These are phyloP conservation scores for Adelges cooleyi DNA, from an alignment of 1,140 invertebrate genomes.

Conservation along the genomic window DNA sequence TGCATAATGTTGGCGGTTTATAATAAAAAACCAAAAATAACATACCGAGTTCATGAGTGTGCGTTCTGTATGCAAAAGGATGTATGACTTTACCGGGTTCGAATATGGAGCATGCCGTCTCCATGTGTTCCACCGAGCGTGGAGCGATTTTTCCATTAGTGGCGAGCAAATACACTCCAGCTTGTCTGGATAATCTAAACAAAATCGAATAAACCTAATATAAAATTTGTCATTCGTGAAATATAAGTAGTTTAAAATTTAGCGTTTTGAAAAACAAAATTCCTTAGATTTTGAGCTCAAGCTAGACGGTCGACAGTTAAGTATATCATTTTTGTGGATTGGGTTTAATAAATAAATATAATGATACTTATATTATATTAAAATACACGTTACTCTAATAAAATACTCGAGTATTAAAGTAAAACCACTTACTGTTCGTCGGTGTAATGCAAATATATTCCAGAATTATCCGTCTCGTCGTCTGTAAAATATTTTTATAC, in stretches of 20 bases:
- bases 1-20: too few relatives aligned
- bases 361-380: too few relatives aligned
- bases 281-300: too few relatives aligned
- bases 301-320: too few relatives aligned
- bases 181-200: conserved; percentile 57
- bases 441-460: conserved; percentile 67
- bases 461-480: conserved; percentile 66
- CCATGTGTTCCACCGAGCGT: conserved; percentile 65
- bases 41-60: conserved; percentile 79
- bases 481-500: conserved; percentile 49
- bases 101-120: conserved; percentile 66
- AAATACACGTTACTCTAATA: too few relatives aligned
- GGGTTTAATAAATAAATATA: too few relatives aligned
- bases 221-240: background rate
- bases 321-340: too few relatives aligned
- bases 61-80: conserved; percentile 89
- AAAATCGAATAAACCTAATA: background rate
- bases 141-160: conserved; percentile 67
- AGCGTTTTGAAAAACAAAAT: background rate
- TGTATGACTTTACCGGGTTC: conserved; percentile 74
- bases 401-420: too few relatives aligned
- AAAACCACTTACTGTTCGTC: conserved; percentile 57
- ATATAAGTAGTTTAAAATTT: conserved; percentile 33
- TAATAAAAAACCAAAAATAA: background rate
- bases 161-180: conserved; percentile 75